Conservation (phyloP, 2,113 vertebrate genomes). For the Melanostigma gelatinosum region DNA sequence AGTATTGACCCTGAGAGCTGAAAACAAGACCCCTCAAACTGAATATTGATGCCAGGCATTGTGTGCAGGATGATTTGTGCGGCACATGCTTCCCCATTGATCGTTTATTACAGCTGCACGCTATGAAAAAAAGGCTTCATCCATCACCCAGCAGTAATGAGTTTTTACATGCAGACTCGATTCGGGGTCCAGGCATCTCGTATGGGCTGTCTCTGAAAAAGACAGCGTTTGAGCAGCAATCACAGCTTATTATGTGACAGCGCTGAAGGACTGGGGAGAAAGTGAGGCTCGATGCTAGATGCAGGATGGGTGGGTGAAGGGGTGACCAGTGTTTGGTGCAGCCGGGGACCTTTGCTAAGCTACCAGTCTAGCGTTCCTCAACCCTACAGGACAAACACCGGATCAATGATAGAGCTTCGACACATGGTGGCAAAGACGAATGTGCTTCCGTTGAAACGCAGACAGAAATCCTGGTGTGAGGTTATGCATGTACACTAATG, state of each 20-base stretch:
- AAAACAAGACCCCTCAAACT: constrained; percentile 72
- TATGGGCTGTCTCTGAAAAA: constrained; percentile 66
- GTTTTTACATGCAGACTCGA: constrained; percentile 76
- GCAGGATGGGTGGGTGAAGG: constrained; percentile 3
- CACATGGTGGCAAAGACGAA: constrained; percentile 71
- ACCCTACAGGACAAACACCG: constrained; percentile 29
- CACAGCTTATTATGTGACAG: constrained; percentile 71
- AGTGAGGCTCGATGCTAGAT: constrained; percentile 16
- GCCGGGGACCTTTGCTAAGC: constrained; percentile 36
- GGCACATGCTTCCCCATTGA: constrained; percentile 75
- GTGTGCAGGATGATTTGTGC: constrained; percentile 68
- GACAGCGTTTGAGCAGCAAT: constrained; percentile 74
- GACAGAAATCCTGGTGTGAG: constrained; percentile 72
- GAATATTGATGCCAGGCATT: constrained; percentile 72
- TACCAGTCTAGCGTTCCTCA: constrained; percentile 17
- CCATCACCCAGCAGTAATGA: constrained; percentile 77
- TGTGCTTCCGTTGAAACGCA: constrained; percentile 62
- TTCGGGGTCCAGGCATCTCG: constrained; percentile 55
- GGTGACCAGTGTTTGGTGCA: constrained; percentile 22
- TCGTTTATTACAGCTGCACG: constrained; percentile 77
- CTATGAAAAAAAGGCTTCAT: constrained; percentile 64
- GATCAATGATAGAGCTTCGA: constrained; percentile 72
- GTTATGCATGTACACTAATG: constrained; percentile 75
- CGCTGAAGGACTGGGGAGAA: constrained; percentile 44
- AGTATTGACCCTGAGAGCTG: constrained; percentile 74